Percentiles rank a stretch among this genome's conserved stretches.
Evolutionary conservation across 2,888 invertebrate species (phyloP).

Genomic region (Brachylomia viminalis): DNA sequence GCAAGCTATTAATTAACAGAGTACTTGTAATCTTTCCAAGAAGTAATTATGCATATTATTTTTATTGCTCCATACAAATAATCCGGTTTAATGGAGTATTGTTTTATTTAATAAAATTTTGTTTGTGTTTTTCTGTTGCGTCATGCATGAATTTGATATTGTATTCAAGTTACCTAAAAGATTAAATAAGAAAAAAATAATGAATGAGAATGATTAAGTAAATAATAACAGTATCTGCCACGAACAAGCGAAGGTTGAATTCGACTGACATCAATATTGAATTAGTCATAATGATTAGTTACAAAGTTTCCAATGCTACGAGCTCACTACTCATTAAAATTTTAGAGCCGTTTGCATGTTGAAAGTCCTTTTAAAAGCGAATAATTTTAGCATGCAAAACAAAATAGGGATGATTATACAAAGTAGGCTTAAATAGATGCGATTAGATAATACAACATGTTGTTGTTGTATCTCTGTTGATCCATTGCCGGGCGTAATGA

Average conservation of each 20-base stretch:
- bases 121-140: constrained; percentile 27
- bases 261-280: constrained; percentile 39
- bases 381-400: constrained; percentile 63
- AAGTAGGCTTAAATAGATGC: constrained; percentile 65
- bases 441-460: constrained; percentile 65
- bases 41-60: constrained; percentile 64
- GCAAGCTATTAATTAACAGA: constrained; percentile 68
- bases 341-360: constrained; percentile 58
- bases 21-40: constrained; percentile 63
- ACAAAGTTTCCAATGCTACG: constrained; percentile 47
- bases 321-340: constrained; percentile 56
- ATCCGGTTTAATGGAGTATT: constrained; percentile 61
- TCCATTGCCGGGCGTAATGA: constrained; percentile 66
- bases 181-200: background rate
- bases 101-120: constrained; percentile 41
- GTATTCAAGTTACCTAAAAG: background rate
- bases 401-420: constrained; percentile 63
- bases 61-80: constrained; percentile 65
- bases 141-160: constrained; percentile 28
- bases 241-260: constrained; percentile 11
- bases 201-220: background rate
- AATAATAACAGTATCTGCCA: background rate
- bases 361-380: constrained; percentile 60
- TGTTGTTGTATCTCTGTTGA: constrained; percentile 66
- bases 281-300: constrained; percentile 45